Conservation (phyloP, 2,113 vertebrate genomes). For the Furnarius figulus region DNA sequence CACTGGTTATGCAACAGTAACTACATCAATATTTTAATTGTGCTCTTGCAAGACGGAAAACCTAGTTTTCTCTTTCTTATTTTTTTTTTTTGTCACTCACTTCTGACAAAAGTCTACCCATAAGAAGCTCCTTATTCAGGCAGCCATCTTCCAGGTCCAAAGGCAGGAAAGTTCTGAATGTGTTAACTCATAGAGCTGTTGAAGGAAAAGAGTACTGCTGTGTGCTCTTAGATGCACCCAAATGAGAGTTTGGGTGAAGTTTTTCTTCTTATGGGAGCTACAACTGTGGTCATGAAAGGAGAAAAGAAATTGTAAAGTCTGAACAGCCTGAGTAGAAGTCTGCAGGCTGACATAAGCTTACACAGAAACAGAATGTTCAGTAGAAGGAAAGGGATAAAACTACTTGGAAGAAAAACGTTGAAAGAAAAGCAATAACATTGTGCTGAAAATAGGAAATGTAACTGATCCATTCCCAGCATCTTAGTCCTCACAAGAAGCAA, state of each 20-base stretch:
- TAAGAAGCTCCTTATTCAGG: background rate
- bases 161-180: background rate
- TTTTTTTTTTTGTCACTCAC: background rate
- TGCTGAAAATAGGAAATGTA: background rate
- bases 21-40: background rate
- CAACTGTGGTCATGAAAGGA: background rate
- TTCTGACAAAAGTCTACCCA: background rate
- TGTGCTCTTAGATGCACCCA: background rate
- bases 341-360: background rate
- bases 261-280: background rate
- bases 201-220: background rate
- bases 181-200: background rate
- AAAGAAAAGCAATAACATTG: background rate
- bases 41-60: background rate
- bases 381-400: background rate
- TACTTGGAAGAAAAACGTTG: background rate
- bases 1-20: background rate
- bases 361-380: background rate
- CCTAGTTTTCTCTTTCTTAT: background rate
- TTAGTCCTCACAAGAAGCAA: background rate
- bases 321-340: background rate
- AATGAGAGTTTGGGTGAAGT: background rate
- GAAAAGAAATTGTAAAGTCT: background rate
- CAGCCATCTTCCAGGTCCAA: background rate
- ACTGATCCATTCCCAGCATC: background rate